These are phyloP conservation scores for Brachionus paranguensis DNA, from an alignment of 1,140 invertebrate species.

Conservation along the genomic window DNA sequence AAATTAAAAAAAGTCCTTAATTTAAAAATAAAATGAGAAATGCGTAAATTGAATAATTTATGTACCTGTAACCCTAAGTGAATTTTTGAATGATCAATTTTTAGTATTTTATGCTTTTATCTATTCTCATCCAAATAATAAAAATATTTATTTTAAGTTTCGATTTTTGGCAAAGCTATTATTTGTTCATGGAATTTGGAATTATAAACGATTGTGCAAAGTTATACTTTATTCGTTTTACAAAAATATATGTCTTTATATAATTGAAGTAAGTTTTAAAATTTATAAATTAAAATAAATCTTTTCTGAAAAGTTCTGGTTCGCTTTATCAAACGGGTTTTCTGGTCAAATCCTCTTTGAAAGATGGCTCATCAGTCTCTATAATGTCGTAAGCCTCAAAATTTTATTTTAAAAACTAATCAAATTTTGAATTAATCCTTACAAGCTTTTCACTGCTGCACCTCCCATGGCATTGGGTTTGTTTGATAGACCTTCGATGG, in stretches of 20 bases:
- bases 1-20: too few relatives aligned
- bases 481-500: constrained; percentile 20
- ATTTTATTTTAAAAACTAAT: background rate
- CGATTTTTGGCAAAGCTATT: constrained; percentile 65
- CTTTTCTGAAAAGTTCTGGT: constrained; percentile 68
- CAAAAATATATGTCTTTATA: constrained; percentile 97
- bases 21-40: too few relatives aligned
- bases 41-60: too few relatives aligned
- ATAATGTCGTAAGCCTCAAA: constrained; percentile 71
- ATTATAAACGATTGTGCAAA: constrained; percentile 91
- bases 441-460: constrained; percentile 39
- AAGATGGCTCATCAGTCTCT: constrained; percentile 92
- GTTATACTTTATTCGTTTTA: constrained; percentile 98
- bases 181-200: constrained; percentile 97
- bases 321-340: constrained; percentile 94
- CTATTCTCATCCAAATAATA: too few relatives aligned
- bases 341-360: constrained; percentile 97
- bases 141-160: constrained; percentile 64
- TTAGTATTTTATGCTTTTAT: too few relatives aligned
- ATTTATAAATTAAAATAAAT: constrained; percentile 41
- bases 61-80: too few relatives aligned
- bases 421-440: background rate
- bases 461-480: constrained; percentile 39
- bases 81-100: too few relatives aligned
- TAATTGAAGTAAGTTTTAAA: constrained; percentile 68